Percentiles rank a stretch among this genome's conserved stretches.
Evolutionary conservation across 2,113 vertebrate genomes (phyloP).

Genomic region (Centropristis striata): DNA sequence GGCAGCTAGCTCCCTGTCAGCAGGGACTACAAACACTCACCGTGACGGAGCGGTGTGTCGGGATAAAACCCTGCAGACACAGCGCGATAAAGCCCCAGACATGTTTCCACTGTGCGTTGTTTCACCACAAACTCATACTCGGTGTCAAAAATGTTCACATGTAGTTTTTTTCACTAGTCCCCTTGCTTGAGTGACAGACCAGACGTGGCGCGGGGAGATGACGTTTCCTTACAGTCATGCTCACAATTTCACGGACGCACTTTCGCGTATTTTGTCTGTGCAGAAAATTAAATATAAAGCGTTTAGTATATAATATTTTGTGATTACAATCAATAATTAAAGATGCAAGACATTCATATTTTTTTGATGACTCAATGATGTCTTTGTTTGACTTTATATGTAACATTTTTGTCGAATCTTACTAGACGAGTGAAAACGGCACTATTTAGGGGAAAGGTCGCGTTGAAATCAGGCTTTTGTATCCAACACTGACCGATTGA

Average conservation of each 20-base stretch:
- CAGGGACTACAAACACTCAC: constrained; percentile 57
- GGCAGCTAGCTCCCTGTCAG: neutral
- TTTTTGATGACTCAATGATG: neutral
- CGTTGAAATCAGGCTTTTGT: neutral
- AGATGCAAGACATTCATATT: accelerated
- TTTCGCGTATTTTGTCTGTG: constrained; percentile 47
- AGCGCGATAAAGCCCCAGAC: constrained; percentile 58
- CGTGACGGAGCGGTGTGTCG: constrained; percentile 44
- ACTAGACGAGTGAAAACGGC: neutral
- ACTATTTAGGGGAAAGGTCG: constrained; percentile 78
- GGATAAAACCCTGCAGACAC: constrained; percentile 56
- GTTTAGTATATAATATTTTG: accelerated
- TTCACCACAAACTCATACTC: constrained; percentile 6
- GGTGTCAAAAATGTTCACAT: constrained; percentile 9
- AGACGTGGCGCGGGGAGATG: constrained; percentile 57
- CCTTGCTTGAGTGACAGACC: neutral
- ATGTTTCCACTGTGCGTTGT: constrained; percentile 43
- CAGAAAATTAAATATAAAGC: accelerated
- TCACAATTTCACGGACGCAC: neutral
- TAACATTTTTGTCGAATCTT: constrained; percentile 62
- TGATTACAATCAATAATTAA: neutral
- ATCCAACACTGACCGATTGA: neutral
- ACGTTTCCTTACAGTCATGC: neutral
- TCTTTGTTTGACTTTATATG: neutral
- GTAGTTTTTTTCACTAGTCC: neutral